phyloP scores from a whole-genome alignment of 2,797 vertebrate genomes.

The Cephalopachus bancanus region DNA sequence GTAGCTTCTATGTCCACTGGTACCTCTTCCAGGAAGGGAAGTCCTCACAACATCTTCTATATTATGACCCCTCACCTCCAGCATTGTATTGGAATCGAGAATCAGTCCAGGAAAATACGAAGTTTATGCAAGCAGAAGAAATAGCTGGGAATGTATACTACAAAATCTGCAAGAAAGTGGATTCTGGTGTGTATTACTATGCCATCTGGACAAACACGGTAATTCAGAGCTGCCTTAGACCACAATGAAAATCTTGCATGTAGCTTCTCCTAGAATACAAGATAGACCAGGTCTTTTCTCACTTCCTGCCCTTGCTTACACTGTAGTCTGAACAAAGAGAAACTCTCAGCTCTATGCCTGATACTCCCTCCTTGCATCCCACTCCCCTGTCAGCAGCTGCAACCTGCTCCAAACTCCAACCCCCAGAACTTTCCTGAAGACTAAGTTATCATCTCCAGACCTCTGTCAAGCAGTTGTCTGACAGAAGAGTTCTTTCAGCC shows the following conservation, averaged over 20 bases:
- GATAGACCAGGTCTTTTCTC: background rate
- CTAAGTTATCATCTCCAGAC: background rate
- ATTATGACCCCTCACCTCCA: rapidly evolving
- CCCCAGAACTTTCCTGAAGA: background rate
- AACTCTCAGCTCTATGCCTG: background rate
- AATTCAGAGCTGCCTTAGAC: background rate
- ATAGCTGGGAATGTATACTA: background rate
- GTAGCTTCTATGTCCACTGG: constrained; percentile 53
- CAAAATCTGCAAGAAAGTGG: background rate
- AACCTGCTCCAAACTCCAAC: background rate
- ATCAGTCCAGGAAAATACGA: background rate
- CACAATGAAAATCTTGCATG: background rate
- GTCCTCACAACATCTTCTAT: background rate
- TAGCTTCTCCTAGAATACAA: background rate
- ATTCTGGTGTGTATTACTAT: constrained; percentile 78
- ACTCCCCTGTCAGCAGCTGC: background rate
- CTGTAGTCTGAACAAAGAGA: background rate
- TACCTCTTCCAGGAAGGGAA: background rate
- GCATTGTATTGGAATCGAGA: rapidly evolving
- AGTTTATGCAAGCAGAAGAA: rapidly evolving
- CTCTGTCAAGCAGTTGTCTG: background rate
- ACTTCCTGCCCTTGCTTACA: background rate
- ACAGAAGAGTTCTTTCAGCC: background rate
- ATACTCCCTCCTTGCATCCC: no score
- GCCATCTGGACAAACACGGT: constrained; percentile 54